phyloP scores from a whole-genome alignment of 2,888 invertebrate genomes.

The Amphipoea lucens region DNA sequence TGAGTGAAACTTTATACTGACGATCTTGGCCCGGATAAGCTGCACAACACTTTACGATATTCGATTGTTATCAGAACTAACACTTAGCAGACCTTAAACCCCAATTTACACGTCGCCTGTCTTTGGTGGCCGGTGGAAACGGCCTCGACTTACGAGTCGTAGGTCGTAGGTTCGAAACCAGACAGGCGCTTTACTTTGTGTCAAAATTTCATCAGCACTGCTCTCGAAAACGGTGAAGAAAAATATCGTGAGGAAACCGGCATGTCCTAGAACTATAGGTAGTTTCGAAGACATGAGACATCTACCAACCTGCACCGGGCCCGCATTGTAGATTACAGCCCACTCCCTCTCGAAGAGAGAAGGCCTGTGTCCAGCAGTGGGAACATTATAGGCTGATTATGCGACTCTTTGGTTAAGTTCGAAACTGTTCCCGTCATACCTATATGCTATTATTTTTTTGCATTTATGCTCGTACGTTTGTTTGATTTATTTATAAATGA shows the following conservation, averaged over 20 bases:
- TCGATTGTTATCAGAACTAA: constrained; percentile 32
- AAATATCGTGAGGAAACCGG: no score
- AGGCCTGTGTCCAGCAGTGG: no score
- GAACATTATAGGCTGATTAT: no score
- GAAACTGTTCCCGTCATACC: not conserved
- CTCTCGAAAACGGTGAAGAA: no score
- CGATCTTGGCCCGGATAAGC: constrained; percentile 69
- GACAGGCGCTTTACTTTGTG: not conserved
- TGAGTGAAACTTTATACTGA: constrained; percentile 72
- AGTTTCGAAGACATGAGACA: no score
- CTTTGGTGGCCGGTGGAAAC: not conserved
- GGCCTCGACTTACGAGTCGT: not conserved
- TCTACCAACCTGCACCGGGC: no score
- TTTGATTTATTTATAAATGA: not conserved
- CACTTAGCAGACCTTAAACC: constrained; percentile 1
- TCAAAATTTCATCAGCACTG: not conserved
- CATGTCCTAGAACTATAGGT: no score
- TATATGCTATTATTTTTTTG: not conserved
- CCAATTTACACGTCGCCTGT: not conserved
- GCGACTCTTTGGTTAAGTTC: not conserved
- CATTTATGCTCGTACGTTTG: not conserved
- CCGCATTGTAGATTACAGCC: no score
- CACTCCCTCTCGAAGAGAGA: not conserved
- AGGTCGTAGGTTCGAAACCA: not conserved
- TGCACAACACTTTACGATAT: constrained; percentile 28